These are phyloP conservation scores for Virgularia gustaviana DNA, from an alignment of 92 coral and sea anemone genomes.

Conservation along the genomic window DNA sequence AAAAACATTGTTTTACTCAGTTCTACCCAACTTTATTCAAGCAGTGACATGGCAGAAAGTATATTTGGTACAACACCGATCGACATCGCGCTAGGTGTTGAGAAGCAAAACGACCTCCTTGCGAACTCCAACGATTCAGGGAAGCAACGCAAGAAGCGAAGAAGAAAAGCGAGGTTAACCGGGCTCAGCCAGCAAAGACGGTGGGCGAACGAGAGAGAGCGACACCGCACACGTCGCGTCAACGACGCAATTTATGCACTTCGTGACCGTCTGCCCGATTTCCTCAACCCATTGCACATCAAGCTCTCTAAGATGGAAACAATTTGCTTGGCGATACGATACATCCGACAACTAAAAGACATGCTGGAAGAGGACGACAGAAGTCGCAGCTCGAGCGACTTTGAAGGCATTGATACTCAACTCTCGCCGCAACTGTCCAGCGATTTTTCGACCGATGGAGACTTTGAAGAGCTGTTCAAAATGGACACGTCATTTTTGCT, in stretches of 20 bases:
- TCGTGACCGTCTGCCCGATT: conserved; percentile 73
- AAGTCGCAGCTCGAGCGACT: conserved; percentile 36
- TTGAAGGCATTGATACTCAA: conserved; percentile 35
- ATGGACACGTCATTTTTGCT: conserved; percentile 40
- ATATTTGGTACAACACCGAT: conserved; percentile 18
- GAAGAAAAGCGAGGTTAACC: conserved; percentile 82
- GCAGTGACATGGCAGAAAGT: conserved; percentile 25
- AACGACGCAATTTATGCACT: conserved; percentile 82
- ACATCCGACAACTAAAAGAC: conserved; percentile 67
- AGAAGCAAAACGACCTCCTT: conserved; percentile 23
- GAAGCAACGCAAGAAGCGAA: conserved; percentile 52
- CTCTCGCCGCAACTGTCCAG: conserved; percentile 38
- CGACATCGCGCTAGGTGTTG: conserved; percentile 26
- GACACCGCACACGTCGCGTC: conserved; percentile 78
- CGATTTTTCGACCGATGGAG: conserved; percentile 42
- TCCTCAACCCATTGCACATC: conserved; percentile 69
- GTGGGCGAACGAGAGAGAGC: conserved; percentile 89
- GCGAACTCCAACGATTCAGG: conserved; percentile 14
- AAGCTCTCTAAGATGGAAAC: conserved; percentile 96
- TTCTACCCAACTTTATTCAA: not conserved
- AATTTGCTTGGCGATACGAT: conserved; percentile 81
- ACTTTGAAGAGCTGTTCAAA: conserved; percentile 37
- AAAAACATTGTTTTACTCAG: not conserved
- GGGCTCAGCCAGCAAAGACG: conserved; percentile 95
- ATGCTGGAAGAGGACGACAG: conserved; percentile 59